These are phyloP conservation scores for Oscheius sp. DNA, from an alignment of 2,888 invertebrate genomes.

Conservation along the genomic window DNA sequence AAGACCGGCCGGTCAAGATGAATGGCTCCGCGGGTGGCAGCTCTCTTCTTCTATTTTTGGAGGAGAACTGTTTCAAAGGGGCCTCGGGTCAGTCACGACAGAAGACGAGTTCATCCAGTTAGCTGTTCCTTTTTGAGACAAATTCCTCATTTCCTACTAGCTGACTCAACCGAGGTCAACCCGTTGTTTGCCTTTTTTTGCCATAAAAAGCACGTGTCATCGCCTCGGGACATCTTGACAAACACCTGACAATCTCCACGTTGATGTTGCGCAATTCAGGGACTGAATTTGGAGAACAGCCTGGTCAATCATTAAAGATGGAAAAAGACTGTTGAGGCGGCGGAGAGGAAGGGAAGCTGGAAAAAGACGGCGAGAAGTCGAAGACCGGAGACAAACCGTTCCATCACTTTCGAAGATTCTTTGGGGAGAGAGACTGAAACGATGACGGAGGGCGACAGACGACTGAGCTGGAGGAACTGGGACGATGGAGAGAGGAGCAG, in stretches of 20 bases:
- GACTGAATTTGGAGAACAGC: no score
- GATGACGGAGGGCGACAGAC: neutral
- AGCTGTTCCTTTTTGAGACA: no score
- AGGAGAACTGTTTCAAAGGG: no score
- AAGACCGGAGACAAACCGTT: constrained; percentile 27
- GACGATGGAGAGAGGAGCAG: neutral
- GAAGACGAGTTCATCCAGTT: no score
- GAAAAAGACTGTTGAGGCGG: neutral
- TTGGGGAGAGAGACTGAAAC: neutral
- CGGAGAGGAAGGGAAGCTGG: neutral
- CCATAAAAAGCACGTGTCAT: neutral
- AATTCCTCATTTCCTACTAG: no score
- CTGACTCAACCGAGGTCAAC: neutral
- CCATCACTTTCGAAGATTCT: constrained; percentile 34
- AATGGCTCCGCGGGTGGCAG: no score
- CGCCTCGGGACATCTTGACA: neutral
- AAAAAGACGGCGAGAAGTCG: neutral
- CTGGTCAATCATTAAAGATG: neutral
- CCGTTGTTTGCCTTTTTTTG: neutral
- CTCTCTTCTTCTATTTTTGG: no score
- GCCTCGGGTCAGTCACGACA: no score
- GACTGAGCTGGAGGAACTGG: neutral
- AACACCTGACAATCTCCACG: no score
- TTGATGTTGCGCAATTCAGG: no score
- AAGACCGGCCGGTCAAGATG: no score